Evolutionary conservation across 2,888 invertebrate genomes (phyloP).

Genomic region (Drosophila koepferae): DNA sequence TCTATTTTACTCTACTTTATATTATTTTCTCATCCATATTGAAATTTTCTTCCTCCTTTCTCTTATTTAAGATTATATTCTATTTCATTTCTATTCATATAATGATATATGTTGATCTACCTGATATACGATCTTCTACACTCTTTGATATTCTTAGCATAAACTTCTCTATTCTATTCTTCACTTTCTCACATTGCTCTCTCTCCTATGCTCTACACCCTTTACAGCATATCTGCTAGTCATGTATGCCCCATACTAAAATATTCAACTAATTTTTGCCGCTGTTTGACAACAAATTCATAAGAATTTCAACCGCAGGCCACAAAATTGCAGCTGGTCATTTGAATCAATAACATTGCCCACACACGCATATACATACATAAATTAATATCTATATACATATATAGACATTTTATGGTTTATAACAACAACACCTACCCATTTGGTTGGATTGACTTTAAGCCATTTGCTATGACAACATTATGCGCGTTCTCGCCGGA

Average conservation of each 20-base stretch:
- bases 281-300: conserved; percentile 28
- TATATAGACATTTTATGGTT: conserved; percentile 3
- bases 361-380: not conserved
- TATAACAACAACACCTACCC: conserved; percentile 42
- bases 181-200: not conserved
- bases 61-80: too few relatives aligned
- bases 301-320: conserved; percentile 42
- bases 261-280: conserved; percentile 4
- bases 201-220: not conserved
- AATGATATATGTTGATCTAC: too few relatives aligned
- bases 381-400: not conserved
- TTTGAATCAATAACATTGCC: conserved; percentile 46
- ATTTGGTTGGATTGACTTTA: conserved; percentile 54
- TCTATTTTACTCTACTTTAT: not conserved
- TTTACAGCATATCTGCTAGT: conserved; percentile 1
- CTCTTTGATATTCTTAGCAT: not conserved
- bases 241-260: not conserved
- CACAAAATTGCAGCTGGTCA: conserved; percentile 47
- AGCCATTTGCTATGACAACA: conserved; percentile 58
- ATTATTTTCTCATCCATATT: too few relatives aligned
- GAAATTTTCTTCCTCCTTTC: too few relatives aligned
- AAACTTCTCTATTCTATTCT: too few relatives aligned
- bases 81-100: too few relatives aligned
- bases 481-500: conserved; percentile 44
- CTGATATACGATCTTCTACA: not conserved